Evolutionary conservation across 1,140 invertebrate genomes (phyloP).

Genomic region (Lordiphosa clarofinis): DNA sequence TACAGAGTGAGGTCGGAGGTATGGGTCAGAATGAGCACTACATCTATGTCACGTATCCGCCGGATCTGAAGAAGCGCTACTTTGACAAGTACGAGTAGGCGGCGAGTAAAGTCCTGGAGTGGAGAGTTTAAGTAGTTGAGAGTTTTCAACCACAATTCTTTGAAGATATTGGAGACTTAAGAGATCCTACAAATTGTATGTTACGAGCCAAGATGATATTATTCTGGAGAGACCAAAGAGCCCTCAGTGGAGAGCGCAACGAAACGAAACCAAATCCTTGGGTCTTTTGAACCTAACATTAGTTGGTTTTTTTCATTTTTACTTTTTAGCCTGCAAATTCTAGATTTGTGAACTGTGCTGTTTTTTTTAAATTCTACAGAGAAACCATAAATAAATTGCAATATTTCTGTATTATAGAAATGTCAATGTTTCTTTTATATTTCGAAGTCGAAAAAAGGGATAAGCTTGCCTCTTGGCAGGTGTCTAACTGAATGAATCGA

Average conservation of each 20-base stretch:
- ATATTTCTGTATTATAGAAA: slow-evolving; percentile 65
- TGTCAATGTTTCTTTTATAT: no score
- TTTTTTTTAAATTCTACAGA: slow-evolving; percentile 65
- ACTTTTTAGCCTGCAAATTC: slow-evolving; percentile 68
- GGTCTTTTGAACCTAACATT: slow-evolving; percentile 12
- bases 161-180: not conserved
- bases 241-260: slow-evolving; percentile 22
- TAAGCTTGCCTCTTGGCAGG: no score
- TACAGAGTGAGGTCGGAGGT: slow-evolving; percentile 62
- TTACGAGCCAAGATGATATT: not conserved
- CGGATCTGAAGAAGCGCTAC: slow-evolving; percentile 88
- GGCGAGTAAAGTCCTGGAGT: not conserved
- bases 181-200: not conserved
- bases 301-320: slow-evolving; percentile 49
- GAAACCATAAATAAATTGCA: slow-evolving; percentile 51
- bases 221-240: slow-evolving; percentile 42
- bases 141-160: not conserved
- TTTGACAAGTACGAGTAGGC: slow-evolving; percentile 86
- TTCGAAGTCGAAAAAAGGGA: no score
- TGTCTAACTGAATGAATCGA: no score
- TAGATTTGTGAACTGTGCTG: slow-evolving; percentile 77
- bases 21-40: slow-evolving; percentile 85
- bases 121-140: slow-evolving; percentile 7
- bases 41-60: slow-evolving; percentile 92
- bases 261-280: slow-evolving; percentile 22